Percentiles rank a stretch among this genome's conserved stretches.
phyloP scores from a whole-genome alignment of 2,888 invertebrate species.

The Chelonus formosanus region DNA sequence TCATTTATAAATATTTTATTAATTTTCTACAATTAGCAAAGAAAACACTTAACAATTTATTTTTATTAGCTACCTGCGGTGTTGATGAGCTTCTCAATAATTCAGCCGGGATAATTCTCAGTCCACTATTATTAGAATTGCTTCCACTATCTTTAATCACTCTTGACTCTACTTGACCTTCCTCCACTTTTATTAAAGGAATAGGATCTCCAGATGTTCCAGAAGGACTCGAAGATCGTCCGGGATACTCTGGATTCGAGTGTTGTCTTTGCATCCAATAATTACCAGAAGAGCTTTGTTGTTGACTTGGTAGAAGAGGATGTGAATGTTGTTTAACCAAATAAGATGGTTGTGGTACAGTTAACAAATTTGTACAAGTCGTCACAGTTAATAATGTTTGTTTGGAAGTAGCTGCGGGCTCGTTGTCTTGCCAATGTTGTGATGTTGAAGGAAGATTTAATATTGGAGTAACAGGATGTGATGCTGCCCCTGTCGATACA shows the following conservation, averaged over 20 bases:
- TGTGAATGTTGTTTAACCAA: conserved; percentile 76
- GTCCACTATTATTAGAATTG: conserved; percentile 46
- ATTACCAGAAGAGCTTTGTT: conserved; percentile 55
- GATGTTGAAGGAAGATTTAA: conserved; percentile 50
- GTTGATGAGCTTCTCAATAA: conserved; percentile 71
- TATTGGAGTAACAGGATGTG: conserved; percentile 66
- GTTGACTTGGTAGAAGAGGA: conserved; percentile 72
- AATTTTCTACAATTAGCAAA: too few species aligned
- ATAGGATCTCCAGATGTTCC: conserved; percentile 52
- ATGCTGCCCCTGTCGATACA: conserved; percentile 52
- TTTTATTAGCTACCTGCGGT: conserved; percentile 67
- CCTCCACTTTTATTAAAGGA: conserved; percentile 56
- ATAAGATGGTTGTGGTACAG: conserved; percentile 70
- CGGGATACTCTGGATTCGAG: conserved; percentile 65
- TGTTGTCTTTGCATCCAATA: conserved; percentile 67
- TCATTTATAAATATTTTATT: neutral
- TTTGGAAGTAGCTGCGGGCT: conserved; percentile 64
- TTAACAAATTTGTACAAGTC: conserved; percentile 69
- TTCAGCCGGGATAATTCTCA: conserved; percentile 70
- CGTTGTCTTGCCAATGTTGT: conserved; percentile 47
- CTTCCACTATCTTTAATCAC: conserved; percentile 47
- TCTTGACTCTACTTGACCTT: conserved; percentile 35
- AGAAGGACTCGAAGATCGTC: conserved; percentile 53
- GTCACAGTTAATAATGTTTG: conserved; percentile 68
- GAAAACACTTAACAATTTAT: too few species aligned